A percentile compares a stretch with the other conserved stretches of the same genome.
Conservation (phyloP, 2,797 vertebrate genomes). For the Enteromius afrohamiltoni region DNA sequence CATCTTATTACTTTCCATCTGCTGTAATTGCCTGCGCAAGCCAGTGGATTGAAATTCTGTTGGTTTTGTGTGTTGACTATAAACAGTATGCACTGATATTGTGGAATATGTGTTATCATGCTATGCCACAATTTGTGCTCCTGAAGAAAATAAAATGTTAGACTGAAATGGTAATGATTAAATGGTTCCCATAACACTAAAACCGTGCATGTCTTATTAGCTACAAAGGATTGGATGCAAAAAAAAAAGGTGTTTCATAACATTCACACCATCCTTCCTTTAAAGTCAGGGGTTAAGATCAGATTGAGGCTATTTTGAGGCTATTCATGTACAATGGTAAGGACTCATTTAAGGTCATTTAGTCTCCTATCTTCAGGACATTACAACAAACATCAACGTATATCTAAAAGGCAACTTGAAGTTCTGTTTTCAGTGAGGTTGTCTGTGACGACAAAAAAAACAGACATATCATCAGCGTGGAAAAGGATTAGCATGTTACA, state of each 20-base stretch:
- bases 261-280: not conserved
- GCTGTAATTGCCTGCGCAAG: constrained; percentile 36
- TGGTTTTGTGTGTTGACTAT: constrained; percentile 4
- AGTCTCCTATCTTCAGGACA: not conserved
- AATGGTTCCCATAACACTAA: not conserved
- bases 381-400: not conserved
- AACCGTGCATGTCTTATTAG: not conserved
- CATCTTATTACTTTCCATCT: constrained; percentile 38
- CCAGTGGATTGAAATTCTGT: constrained; percentile 22
- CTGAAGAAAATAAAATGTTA: not conserved
- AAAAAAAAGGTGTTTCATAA: not conserved
- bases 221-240: not conserved
- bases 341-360: not conserved
- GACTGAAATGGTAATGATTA: not conserved
- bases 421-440: not conserved
- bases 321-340: not conserved
- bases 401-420: not conserved
- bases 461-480: not conserved
- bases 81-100: constrained; percentile 17
- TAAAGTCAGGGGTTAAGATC: not conserved
- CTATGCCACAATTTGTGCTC: not conserved
- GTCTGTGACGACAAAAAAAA: not conserved
- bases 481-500: constrained; percentile 25
- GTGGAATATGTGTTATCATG: constrained; percentile 5
- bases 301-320: not conserved